Evolutionary conservation across 2,888 invertebrate species (phyloP), one percentile per base, ranked within the genome.

Genomic region (Onthophagus sagittarius): DNA sequence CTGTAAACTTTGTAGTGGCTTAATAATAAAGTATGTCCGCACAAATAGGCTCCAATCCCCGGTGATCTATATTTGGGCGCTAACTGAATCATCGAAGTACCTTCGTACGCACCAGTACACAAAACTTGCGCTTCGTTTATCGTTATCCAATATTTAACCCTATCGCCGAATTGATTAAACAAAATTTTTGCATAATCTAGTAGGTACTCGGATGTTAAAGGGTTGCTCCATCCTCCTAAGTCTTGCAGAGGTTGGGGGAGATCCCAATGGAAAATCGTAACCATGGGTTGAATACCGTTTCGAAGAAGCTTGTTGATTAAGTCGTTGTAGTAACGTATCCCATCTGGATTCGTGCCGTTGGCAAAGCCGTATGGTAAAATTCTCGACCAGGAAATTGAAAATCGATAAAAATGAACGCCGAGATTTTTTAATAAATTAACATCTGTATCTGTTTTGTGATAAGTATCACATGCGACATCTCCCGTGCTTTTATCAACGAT

Each of bases 371-470:
- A 87, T 0, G 92, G 91, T 64, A 93, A 82, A 23, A 93, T 87
- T 78, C 93, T 86, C 0, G 92, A 83, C 93, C 93, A 93, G 73
- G 92, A 89, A 15, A 91, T 82, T 0, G 90, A 91, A 79, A 91
- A 89, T 15, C 90, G 84, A 81, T 90, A 91, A 80, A 86, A 87
- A 73, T 85, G 78, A 1, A 89, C 88, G 0, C 89, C 90, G 0
- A 92, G 82, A 15, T 87, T 80, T 71, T 85, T 87, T 73, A 92
- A 79, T 64, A 91, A 82, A 64, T 84, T 79, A 0, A 92, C 88
- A 78, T 93, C 93, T 23, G 89, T 87, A 77, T 86, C 85, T 82
- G 88, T 89, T 74, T 85, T 86, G 82, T 91, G 88, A 83, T 92
- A 93, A 32, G 91, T 90, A 81, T 92, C 90, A 72, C 90, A 89